Evolutionary conservation across 2,113 vertebrate genomes (phyloP).

Genomic region (Xiphorhynchus elegans): DNA sequence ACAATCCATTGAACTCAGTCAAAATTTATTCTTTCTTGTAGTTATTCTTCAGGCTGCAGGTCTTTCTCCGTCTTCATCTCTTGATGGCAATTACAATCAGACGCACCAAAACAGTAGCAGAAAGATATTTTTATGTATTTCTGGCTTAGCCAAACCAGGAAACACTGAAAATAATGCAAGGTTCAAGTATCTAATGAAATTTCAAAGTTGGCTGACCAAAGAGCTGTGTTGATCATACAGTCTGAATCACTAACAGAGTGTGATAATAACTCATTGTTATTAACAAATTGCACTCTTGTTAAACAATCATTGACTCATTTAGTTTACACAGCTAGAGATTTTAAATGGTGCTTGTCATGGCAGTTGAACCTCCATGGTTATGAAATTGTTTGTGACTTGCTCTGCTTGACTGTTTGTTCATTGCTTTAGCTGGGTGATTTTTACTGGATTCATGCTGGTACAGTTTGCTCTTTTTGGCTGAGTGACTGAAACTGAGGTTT

Average conservation of each 20-base stretch:
- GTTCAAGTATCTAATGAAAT: background rate
- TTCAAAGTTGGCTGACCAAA: background rate
- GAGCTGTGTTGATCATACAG: background rate
- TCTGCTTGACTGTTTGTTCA: background rate
- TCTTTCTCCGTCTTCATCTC: background rate
- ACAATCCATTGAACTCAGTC: background rate
- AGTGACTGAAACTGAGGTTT: background rate
- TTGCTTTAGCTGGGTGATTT: background rate
- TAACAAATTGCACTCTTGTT: background rate
- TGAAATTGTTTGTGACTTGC: background rate
- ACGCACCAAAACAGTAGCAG: background rate
- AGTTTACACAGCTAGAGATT: background rate
- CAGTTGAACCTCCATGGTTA: background rate
- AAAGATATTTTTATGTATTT: background rate
- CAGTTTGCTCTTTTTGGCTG: background rate
- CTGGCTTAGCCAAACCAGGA: background rate
- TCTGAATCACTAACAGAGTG: background rate
- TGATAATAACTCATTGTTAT: background rate
- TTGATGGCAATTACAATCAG: background rate
- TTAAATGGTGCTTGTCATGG: background rate
- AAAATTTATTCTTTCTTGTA: background rate
- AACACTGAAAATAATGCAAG: background rate
- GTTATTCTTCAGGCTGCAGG: background rate
- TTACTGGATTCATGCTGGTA: fast-evolving
- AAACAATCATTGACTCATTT: background rate